A percentile compares a stretch with the other conserved stretches of the same genome.
These are phyloP conservation scores for Actinia tenebrosa DNA, from an alignment of 64 coral and sea anemone species.

Conservation along the genomic window DNA sequence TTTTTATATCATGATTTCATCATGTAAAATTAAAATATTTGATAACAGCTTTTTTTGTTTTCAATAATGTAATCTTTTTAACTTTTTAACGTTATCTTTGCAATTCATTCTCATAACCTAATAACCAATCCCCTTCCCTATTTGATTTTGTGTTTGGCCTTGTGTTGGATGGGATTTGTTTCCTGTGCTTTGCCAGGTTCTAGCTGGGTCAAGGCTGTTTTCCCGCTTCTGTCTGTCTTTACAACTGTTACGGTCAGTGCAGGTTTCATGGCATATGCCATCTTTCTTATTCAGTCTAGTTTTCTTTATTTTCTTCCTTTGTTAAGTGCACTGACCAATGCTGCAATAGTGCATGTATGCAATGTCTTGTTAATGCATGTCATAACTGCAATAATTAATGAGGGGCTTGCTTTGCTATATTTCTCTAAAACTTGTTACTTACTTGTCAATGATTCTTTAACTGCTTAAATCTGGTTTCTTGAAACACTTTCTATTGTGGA, in stretches of 20 bases:
- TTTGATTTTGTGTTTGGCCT: constrained; percentile 19
- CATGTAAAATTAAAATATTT: no score
- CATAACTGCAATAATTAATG: not conserved
- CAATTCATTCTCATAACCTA: not conserved
- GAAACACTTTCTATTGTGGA: no score
- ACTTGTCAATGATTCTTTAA: not conserved
- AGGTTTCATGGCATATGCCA: constrained; percentile 24
- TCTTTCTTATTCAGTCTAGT: constrained; percentile 19
- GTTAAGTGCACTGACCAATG: constrained; percentile 15
- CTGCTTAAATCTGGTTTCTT: not conserved
- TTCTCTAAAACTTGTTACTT: not conserved
- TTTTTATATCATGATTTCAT: no score
- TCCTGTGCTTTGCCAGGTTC: constrained; percentile 33
- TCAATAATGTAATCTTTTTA: not conserved
- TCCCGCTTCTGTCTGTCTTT: constrained; percentile 20
- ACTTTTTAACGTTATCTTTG: not conserved
- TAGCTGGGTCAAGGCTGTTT: constrained; percentile 20
- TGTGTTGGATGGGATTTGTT: constrained; percentile 30
- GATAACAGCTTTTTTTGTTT: not conserved
- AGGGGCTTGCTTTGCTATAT: not conserved
- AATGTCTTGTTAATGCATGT: constrained; percentile 11
- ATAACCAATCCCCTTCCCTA: not conserved
- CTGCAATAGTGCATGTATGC: constrained; percentile 24
- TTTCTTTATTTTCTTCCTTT: not conserved
- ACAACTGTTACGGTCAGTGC: constrained; percentile 33